Evolutionary conservation across 2,888 invertebrate genomes (phyloP), one percentile per base, ranked within the genome.

Genomic region (Himalopsyche tibetana): DNA sequence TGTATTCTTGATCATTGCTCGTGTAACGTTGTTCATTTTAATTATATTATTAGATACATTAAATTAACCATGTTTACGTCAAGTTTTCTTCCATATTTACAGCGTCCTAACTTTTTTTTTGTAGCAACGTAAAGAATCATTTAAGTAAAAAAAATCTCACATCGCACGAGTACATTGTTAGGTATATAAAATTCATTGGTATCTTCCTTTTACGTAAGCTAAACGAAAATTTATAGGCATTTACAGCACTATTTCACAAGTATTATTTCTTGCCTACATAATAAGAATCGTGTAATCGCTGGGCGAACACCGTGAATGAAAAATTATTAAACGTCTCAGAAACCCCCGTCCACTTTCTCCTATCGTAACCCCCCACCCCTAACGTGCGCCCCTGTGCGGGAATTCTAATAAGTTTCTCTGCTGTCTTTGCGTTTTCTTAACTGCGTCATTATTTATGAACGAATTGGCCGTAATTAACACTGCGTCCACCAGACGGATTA

Each of bases 391-490:
- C 19, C 63, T 63, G 63, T 63, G 63, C 63, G 63, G 63, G 63
- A 63, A 63, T 63, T 63, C 63, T 63, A 63, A 63, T 63, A 63
- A 63, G 63, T 63, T 63, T 63, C 63, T 63, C 19, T 63, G 63
- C 63, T 63, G 63, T 63, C 63, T 63, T 63, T 63, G 63, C 63
- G 63, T 63, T 63, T 63, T 63, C 63, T 63, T 63, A 63, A 63
- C 63, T 63, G 28, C 63, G 63, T 63, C 63, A 63, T 63, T 63
- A 63, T 63, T 63, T 63, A 63, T 63, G 63, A 63, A 63, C 63
- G 63, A 63, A 63, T 63, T 63, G 63, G 63, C 63, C 63, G 63
- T 63, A 63, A 63, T 63, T 63, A 63, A 63, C 63, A 63, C 63
- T 19, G 63, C 63, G 63, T 63, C 63, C 28, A 19, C 63, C 63